Evolutionary conservation across 2,888 invertebrate genomes (phyloP), one percentile per base, ranked within the genome.

Genomic region (Napeogenes sylphis): DNA sequence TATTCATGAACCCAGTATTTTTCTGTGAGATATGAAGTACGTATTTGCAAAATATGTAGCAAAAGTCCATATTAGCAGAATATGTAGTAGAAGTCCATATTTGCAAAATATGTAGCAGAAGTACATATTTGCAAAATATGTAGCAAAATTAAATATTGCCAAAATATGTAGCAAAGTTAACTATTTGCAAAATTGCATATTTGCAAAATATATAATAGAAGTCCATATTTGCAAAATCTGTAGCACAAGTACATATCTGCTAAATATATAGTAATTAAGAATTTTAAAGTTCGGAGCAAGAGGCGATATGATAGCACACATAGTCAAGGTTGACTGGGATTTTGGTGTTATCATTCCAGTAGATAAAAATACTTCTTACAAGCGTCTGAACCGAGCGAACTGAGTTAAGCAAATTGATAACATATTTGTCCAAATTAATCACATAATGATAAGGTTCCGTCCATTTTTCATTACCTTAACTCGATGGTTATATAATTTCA

Each of bases 281-380:
- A 55, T 46, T 59, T 12, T 47, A 13, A 57, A 47, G 56, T 21
- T 57, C 57, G 61, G 62, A 56, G 60, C 65, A 51, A 68, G 72
- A 71, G 72, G 71, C 47, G 56, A 71, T 66, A 58, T 58, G 72
- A 71, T 73, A 66, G 67, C 71, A 68, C 76, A 68, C 66, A 68
- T 70, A 71, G 73, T 78, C 81, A 83, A 83, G 83, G 82, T 75
- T 80, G 77, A 71, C 73, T 75, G 71, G 72, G 75, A 76, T 64
- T 64, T 64, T 54, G 13, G 56, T 58, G 58, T 67, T 69, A 70
- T 67, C 67, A 66, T 51, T 51, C 51, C 12, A 51, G 6, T n/a
- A 30, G 30, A 30, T 30, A 30, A 51, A 51, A 51, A 51, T 21
- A 30, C 51, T 21, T 51, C 51, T 51, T 51, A 51, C n/a, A 51